Percentiles rank a stretch among this genome's conserved stretches.
These are phyloP conservation scores for Drepana arcuata DNA, from an alignment of 1,140 invertebrate species.

Conservation along the genomic window DNA sequence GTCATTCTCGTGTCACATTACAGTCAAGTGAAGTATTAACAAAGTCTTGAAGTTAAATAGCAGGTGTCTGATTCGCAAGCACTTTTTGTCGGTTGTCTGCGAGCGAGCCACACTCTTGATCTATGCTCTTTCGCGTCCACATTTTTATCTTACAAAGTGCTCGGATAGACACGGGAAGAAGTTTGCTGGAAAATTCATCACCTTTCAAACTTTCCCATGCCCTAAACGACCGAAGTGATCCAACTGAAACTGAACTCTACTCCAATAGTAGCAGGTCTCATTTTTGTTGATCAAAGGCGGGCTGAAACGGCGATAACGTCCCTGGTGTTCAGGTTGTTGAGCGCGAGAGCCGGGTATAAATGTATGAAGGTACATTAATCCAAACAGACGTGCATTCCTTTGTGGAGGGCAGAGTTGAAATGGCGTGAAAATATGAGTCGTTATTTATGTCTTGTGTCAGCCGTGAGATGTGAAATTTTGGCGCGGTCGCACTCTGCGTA, in stretches of 20 bases:
- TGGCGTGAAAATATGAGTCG: conserved; percentile 66
- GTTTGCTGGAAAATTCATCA: conserved; percentile 62
- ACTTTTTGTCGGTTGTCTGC: conserved; percentile 49
- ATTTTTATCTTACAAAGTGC: conserved; percentile 71
- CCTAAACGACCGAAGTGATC: conserved; percentile 13
- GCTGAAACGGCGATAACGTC: too few species aligned
- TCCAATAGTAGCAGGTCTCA: too few species aligned
- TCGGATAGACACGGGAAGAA: conserved; percentile 63
- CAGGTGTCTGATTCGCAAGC: conserved; percentile 7
- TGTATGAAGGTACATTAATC: conserved; percentile 68
- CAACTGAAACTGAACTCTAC: conserved; percentile 5
- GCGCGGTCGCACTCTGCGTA: too few species aligned
- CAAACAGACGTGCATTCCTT: conserved; percentile 58
- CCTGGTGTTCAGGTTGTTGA: conserved; percentile 25
- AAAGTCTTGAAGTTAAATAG: neutral
- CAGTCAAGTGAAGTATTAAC: too few species aligned
- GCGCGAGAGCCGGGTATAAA: conserved; percentile 51
- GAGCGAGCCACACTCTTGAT: conserved; percentile 49
- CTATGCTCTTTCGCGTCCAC: conserved; percentile 61
- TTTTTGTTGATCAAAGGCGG: too few species aligned
- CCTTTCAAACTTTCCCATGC: too few species aligned
- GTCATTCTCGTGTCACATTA: too few species aligned
- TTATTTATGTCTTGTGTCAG: conserved; percentile 56
- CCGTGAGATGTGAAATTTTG: conserved; percentile 31
- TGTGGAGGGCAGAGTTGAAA: conserved; percentile 60